These are phyloP conservation scores for Pherbina coryleti DNA, from an alignment of 2,888 invertebrate species.

Conservation along the genomic window DNA sequence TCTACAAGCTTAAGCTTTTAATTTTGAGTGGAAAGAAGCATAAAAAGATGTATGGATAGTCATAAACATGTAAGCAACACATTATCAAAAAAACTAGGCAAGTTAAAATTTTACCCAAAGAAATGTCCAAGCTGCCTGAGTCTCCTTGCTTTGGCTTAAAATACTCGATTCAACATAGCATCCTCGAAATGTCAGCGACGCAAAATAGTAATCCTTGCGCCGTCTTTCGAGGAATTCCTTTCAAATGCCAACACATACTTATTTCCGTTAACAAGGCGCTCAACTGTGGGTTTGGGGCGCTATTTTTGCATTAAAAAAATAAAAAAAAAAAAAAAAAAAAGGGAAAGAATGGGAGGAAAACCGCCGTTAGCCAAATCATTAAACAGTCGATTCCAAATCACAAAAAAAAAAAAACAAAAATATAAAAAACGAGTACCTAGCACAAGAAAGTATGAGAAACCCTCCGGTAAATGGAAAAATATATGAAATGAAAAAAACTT, in stretches of 20 bases:
- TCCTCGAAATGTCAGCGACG: constrained; percentile 19
- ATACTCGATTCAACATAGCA: constrained; percentile 2
- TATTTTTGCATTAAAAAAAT: constrained; percentile 50
- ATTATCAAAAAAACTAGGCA: neutral
- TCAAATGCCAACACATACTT: constrained; percentile 27
- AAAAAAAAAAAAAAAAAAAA: constrained; percentile 46
- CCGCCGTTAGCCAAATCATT: constrained; percentile 61
- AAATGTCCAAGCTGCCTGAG: neutral
- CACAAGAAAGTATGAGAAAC: too few relatives aligned
- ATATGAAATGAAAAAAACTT: constrained; percentile 38
- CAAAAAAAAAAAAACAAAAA: constrained; percentile 44
- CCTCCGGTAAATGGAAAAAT: constrained; percentile 53
- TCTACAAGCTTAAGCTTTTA: constrained; percentile 64
- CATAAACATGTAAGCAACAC: constrained; percentile 17
- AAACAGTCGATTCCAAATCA: constrained; percentile 67
- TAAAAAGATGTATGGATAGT: neutral
- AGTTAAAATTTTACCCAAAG: neutral
- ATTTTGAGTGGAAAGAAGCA: constrained; percentile 52
- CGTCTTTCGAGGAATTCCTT: neutral
- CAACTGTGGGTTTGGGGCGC: constrained; percentile 52
- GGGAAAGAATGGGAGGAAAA: constrained; percentile 25
- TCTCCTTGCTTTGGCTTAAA: neutral
- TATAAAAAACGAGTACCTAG: constrained; percentile 46
- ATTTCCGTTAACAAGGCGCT: constrained; percentile 29
- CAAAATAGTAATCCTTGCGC: neutral